Evolutionary conservation across 1,140 invertebrate genomes (phyloP), one percentile per base, ranked within the genome.

Genomic region (Diabrotica undecimpunctata): DNA sequence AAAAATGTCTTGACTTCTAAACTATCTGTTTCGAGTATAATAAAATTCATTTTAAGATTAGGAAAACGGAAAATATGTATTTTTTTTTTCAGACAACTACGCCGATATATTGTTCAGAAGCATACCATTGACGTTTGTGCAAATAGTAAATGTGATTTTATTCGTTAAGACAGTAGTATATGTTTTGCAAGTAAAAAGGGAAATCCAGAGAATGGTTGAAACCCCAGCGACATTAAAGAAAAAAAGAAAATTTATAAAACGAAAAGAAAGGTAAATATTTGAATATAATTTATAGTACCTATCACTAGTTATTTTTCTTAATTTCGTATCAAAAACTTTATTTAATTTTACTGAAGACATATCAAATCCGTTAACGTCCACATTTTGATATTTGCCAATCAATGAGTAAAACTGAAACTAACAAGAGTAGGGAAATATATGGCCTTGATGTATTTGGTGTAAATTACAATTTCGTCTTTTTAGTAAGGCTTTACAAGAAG

Each of bases 141-240:
- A 82, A 36, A 55, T 79, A 36, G 65, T 72, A 12, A 84, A 85
- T 68, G 13, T 81, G 0, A 66, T 79, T 11, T 79, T 84, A 46
- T 84, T 83, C 68, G 65, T 80, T 39, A 69, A 81, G 11, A 84
- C 83, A 0, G 71, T 79, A 0, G 46, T 71, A 12, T 78, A 80
- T 65, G 84, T 79, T 70, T 79, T 68, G 62, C 79, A 75, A 69
- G 80, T 82, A 14, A 83, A 82, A 71, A 77, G 76, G 4, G 81
- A 84, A 62, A 81, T 83, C 72, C 72, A 78, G 35, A 66, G 66
- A 61, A 78, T 78, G 65, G 72, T 80, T 11, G 78, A 79, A 62
- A 66, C 64, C 38, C 65, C 72, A 3, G 66, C 65, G 9, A 78
- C 62, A n/a, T 61, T 80, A 67, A 67, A 75, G 7, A 76, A 75